These are phyloP conservation scores for Caerostris extrusa DNA, from an alignment of 1,140 invertebrate genomes.

Conservation along the genomic window DNA sequence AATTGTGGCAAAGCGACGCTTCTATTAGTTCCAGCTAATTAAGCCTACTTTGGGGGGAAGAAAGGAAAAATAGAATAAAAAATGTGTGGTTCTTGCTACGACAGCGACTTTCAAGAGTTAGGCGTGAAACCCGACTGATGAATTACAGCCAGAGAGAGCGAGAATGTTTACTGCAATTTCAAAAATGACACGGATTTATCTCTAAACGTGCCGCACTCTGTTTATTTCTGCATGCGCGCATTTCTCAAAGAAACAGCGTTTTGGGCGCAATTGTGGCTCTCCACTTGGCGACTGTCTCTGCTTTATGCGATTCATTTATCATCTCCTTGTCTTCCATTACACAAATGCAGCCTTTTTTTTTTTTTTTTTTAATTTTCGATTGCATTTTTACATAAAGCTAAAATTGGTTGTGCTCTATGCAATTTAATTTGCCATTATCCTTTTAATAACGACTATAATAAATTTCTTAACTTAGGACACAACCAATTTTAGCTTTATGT, in stretches of 20 bases:
- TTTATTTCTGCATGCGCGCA: not conserved
- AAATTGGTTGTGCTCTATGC: too few relatives aligned
- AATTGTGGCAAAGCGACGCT: conserved; percentile 18
- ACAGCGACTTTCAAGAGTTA: conserved; percentile 30
- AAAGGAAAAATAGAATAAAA: conserved; percentile 32
- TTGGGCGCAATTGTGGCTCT: too few relatives aligned
- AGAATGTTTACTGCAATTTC: conserved; percentile 59
- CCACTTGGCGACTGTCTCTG: too few relatives aligned
- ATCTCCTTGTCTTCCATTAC: too few relatives aligned
- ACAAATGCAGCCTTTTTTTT: too few relatives aligned
- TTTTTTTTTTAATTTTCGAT: too few relatives aligned
- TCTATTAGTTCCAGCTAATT: conserved; percentile 77
- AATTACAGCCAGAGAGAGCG: not conserved
- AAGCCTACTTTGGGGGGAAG: conserved; percentile 3
- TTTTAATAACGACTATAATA: too few relatives aligned
- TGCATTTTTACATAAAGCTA: too few relatives aligned
- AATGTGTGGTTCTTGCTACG: not conserved
- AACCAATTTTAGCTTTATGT: too few relatives aligned
- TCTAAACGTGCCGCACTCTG: not conserved
- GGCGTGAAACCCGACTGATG: conserved; percentile 73
- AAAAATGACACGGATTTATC: conserved; percentile 51
- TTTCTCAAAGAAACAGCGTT: not conserved
- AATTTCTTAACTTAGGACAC: too few relatives aligned
- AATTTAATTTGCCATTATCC: too few relatives aligned
- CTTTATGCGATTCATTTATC: too few relatives aligned